Evolutionary conservation across 2,797 vertebrate genomes (phyloP), one percentile per base, ranked within the genome.

Genomic region (Aphelocoma californica): DNA sequence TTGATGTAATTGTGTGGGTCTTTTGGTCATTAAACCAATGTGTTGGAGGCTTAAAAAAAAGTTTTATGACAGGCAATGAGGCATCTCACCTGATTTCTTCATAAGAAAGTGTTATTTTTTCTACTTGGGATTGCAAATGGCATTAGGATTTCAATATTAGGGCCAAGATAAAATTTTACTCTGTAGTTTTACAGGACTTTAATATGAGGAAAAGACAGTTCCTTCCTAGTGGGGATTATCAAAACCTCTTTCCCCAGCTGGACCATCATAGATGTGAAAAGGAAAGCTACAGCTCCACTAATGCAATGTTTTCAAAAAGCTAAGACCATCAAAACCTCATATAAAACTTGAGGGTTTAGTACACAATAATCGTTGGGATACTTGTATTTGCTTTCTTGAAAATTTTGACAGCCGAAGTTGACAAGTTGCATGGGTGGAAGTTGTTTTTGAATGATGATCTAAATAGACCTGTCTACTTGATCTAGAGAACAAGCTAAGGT

Each of bases 21-120:
- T 90, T 92, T 87, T 58, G 86, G 48, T 75, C 79, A 95, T 88
- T 78, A 92, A 90, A 77, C 23, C 51, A 81, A 84, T 45, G 90
- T 78, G 82, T 42, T 53, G 51, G 77, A 81, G 34, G 83, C 88
- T 80, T 34, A 23, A 74, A 89, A 95, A 81, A 17, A 25, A n/a
- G n/a, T 45, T 93, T 92, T 78, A 42, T 88, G 51, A 86, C 50
- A 95, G 65, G n/a, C 7, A 91, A 21, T n/a, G 64, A 86, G 48
- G 31, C n/a, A 91, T 86, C 42, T 65, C 60, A 73, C 17, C 53
- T 54, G 42, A 42, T 64, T 86, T 94, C 84, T 95, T 62, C 51
- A 53, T 58, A 88, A 31, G 9, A 56, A 64, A 65, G 16, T 2
- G 3, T 12, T 79, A 11, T 50, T 54, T 82, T 82, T 85, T 61